These are phyloP conservation scores for Teleogryllus oceanicus DNA, from an alignment of 2,888 invertebrate species.

Conservation along the genomic window DNA sequence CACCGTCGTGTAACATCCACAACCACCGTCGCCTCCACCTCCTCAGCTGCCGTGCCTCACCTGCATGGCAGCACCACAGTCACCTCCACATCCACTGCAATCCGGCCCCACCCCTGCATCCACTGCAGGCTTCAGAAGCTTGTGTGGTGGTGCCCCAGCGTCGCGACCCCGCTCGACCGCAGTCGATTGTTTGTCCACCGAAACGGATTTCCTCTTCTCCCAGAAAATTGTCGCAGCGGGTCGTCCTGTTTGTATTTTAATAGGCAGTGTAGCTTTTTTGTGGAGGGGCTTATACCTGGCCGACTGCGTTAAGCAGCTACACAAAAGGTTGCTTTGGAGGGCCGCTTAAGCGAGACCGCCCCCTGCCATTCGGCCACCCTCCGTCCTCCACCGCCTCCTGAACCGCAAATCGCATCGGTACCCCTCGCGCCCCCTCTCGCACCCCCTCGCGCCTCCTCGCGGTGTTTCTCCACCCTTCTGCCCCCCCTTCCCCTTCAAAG, in stretches of 20 bases:
- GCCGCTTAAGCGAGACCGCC: background rate
- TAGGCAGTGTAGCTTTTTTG: constrained; percentile 18
- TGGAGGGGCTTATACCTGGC: constrained; percentile 1
- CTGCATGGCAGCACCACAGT: too few relatives aligned
- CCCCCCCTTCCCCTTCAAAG: background rate
- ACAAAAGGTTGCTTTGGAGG: constrained; percentile 4
- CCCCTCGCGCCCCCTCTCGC: background rate
- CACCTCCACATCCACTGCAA: too few relatives aligned
- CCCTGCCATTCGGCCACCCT: background rate
- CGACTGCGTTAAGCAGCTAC: constrained; percentile 8
- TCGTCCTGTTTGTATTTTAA: constrained; percentile 18
- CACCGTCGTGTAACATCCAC: too few relatives aligned
- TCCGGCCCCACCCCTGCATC: too few relatives aligned
- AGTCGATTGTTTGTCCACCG: constrained; percentile 6
- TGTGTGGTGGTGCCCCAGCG: background rate
- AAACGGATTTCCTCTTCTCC: constrained; percentile 10
- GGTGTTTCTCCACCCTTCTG: background rate
- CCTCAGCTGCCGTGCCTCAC: too few relatives aligned
- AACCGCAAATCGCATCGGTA: background rate
- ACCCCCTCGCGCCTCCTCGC: background rate
- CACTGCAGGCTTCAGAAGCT: background rate
- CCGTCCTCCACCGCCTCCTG: background rate
- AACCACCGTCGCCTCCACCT: too few relatives aligned
- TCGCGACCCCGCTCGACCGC: background rate
- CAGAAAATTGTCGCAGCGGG: constrained; percentile 18